phyloP scores from a whole-genome alignment of 2,888 invertebrate species.

The Schizaphis graminum region DNA sequence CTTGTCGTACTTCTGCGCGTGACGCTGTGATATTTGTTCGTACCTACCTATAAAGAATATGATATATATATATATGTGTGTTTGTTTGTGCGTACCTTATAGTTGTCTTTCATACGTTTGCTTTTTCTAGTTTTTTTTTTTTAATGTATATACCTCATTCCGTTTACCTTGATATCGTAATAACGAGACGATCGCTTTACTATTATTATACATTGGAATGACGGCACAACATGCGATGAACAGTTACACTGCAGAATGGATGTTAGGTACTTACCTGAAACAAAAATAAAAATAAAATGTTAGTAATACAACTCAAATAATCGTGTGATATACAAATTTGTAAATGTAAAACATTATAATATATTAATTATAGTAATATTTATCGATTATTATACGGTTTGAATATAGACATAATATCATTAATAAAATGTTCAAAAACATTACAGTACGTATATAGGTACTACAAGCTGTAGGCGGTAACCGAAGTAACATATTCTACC shows the following conservation, averaged over 20 bases:
- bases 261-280: constrained; percentile 60
- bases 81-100: background rate
- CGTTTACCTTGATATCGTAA: background rate
- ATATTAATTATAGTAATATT: background rate
- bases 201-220: constrained; percentile 35
- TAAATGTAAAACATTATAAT: background rate
- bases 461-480: background rate
- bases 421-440: background rate
- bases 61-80: background rate
- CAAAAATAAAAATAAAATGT: constrained; percentile 43
- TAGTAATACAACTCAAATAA: constrained; percentile 1
- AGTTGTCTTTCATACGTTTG: background rate
- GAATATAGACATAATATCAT: background rate
- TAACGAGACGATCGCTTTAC: background rate
- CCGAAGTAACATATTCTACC: background rate
- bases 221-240: constrained; percentile 34
- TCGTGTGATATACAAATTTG: background rate
- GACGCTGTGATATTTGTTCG: background rate
- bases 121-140: background rate
- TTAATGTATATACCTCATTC: constrained; percentile 17
- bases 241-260: background rate
- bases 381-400: background rate
- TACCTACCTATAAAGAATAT: background rate
- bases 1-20: background rate
- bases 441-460: too few species aligned